phyloP scores from a whole-genome alignment of 2,113 vertebrate genomes.

The Percina caprodes region DNA sequence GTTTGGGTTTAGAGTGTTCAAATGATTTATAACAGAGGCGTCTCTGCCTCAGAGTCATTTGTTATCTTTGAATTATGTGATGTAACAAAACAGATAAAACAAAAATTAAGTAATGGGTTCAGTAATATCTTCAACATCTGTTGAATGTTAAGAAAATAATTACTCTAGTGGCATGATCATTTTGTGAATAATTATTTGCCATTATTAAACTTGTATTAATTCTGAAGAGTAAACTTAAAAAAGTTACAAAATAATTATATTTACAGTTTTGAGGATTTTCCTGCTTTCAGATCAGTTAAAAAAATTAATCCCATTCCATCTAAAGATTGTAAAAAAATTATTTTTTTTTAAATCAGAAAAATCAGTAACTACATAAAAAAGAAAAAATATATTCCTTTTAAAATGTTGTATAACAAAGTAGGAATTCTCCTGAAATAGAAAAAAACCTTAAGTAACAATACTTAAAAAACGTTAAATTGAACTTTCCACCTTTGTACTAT shows the following conservation, averaged over 20 bases:
- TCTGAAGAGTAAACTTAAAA: background rate
- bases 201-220: background rate
- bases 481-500: background rate
- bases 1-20: slow-evolving; percentile 53
- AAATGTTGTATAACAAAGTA: background rate
- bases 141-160: slow-evolving; percentile 19
- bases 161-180: background rate
- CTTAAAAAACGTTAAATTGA: too few relatives aligned
- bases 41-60: slow-evolving; percentile 43
- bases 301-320: background rate
- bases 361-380: background rate
- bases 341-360: too few relatives aligned
- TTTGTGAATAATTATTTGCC: background rate
- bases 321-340: background rate
- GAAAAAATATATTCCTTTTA: background rate
- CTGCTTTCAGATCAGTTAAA: background rate
- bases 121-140: slow-evolving; percentile 37
- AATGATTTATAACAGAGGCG: slow-evolving; percentile 59
- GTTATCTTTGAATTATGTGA: slow-evolving; percentile 59
- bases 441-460: too few relatives aligned
- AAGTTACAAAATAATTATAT: background rate
- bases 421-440: background rate
- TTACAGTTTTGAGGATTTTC: background rate
- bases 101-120: slow-evolving; percentile 27
- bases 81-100: slow-evolving; percentile 52